These are phyloP conservation scores for Rhamnusium bicolor DNA, from an alignment of 2,888 invertebrate genomes.

Conservation along the genomic window DNA sequence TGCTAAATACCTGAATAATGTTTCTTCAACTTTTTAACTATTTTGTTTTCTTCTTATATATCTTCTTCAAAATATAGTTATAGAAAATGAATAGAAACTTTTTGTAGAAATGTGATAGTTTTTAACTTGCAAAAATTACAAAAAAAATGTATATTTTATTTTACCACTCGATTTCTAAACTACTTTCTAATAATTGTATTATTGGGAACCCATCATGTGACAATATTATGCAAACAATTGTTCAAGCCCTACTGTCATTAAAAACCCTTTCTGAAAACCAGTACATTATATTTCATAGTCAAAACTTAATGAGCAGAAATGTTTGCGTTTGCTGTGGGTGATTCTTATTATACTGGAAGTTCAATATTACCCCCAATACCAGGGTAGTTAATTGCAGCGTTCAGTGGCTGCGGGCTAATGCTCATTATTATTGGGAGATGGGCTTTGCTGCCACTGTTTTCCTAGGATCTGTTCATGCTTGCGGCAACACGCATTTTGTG, in stretches of 20 bases:
- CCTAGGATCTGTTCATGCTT: constrained; percentile 20
- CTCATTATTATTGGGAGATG: constrained; percentile 37
- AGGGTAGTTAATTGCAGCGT: constrained; percentile 44
- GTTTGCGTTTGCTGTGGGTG: constrained; percentile 44
- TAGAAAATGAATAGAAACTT: no score
- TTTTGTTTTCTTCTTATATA: no score
- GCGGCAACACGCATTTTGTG: constrained; percentile 2
- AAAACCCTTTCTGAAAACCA: neutral
- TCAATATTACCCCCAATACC: constrained; percentile 44
- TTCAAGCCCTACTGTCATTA: no score
- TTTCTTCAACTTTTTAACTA: no score
- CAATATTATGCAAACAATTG: neutral
- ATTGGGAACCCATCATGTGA: neutral
- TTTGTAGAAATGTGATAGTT: no score
- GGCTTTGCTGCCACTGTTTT: constrained; percentile 30
- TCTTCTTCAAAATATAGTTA: no score
- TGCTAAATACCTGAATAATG: no score
- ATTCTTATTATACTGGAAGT: constrained; percentile 45
- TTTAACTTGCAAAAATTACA: no score
- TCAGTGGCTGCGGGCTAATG: constrained; percentile 31
- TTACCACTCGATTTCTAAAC: no score
- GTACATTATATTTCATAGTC: neutral
- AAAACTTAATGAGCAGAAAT: constrained; percentile 41
- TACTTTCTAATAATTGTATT: no score
- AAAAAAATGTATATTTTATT: no score